Conservation (phyloP, 2,888 invertebrate species). For the Octonoba sinensis region DNA sequence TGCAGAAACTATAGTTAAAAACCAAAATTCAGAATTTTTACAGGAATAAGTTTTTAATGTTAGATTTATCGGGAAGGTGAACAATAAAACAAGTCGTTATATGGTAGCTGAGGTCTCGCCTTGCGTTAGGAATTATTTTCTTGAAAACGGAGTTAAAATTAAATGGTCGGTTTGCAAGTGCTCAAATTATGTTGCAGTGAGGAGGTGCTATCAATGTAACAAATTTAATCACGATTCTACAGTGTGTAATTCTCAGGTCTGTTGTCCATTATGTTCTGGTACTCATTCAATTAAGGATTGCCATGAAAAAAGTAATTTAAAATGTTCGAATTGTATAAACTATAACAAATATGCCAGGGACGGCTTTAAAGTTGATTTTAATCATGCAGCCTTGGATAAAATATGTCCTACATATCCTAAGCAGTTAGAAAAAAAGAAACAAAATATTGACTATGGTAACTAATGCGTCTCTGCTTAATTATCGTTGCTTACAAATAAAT, state of each 20-base stretch:
- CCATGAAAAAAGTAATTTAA: no score
- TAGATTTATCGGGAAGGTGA: background rate
- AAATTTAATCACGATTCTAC: background rate
- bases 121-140: conserved; percentile 4
- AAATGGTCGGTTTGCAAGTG: conserved; percentile 6
- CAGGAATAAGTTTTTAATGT: background rate
- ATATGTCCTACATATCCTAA: background rate
- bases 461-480: background rate
- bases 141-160: conserved; percentile 5
- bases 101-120: conserved; percentile 10
- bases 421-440: background rate
- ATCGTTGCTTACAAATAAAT: conserved; percentile 6
- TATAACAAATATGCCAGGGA: background rate
- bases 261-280: background rate
- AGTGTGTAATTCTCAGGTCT: background rate
- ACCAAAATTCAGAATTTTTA: conserved; percentile 1
- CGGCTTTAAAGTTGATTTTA: background rate
- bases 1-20: conserved; percentile 10
- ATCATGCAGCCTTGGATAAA: background rate
- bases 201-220: background rate
- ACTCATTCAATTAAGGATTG: background rate
- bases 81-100: background rate
- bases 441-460: conserved; percentile 7
- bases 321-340: background rate
- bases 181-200: background rate